phyloP scores from a whole-genome alignment of 2,113 vertebrate species.

The Paralichthys olivaceus region DNA sequence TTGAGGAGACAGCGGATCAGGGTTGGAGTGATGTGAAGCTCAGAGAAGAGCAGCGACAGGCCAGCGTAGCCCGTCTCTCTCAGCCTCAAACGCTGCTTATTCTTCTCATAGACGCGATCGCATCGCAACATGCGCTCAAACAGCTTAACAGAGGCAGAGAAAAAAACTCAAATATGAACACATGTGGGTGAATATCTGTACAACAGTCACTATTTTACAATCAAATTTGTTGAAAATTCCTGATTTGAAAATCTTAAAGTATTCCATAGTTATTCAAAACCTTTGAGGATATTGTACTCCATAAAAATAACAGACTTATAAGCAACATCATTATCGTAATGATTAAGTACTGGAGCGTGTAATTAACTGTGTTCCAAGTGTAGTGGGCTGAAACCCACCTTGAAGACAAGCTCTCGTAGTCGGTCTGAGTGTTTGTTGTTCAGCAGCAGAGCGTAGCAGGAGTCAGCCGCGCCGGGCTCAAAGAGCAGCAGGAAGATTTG shows the following conservation, averaged over 20 bases:
- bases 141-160: conserved; percentile 81
- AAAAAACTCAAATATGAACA: background rate
- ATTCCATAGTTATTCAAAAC: background rate
- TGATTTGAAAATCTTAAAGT: too few species aligned
- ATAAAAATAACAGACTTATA: too few species aligned
- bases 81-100: conserved; percentile 92
- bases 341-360: background rate
- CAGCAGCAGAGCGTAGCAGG: conserved; percentile 91
- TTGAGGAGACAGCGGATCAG: conserved; percentile 92
- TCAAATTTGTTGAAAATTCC: too few species aligned
- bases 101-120: conserved; percentile 95
- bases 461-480: conserved; percentile 93
- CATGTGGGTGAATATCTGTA: too few species aligned
- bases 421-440: conserved; percentile 93
- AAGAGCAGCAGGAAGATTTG: conserved; percentile 96
- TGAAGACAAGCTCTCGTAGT: conserved; percentile 93
- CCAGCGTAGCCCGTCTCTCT: conserved; percentile 93
- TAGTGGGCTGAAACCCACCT: conserved; percentile 76
- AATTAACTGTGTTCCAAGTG: background rate
- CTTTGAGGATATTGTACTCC: too few species aligned
- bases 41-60: conserved; percentile 91
- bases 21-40: conserved; percentile 85
- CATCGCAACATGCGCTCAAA: conserved; percentile 95
- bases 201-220: too few species aligned
- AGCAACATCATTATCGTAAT: too few species aligned